Evolutionary conservation across 2,888 invertebrate genomes (phyloP), one percentile per base, ranked within the genome.

Genomic region (Parapristionchus giblindavisi): DNA sequence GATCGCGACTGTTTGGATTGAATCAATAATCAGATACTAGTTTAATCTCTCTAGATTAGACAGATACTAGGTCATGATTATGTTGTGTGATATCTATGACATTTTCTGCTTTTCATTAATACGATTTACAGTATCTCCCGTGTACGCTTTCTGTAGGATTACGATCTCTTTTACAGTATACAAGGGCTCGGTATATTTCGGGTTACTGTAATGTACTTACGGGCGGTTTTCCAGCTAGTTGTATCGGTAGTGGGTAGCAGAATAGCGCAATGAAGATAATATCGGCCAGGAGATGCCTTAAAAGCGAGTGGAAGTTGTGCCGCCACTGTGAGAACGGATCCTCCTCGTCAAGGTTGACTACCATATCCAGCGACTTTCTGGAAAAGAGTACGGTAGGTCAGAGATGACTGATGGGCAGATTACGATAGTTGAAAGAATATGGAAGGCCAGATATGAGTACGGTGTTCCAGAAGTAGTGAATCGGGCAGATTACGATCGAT

Each of bases 221-320:
- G n/a, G n/a, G n/a, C n/a, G n/a, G n/a, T n/a, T 65, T 11, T 29
- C 63, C 63, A 65, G 43, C 43, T 29, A 65, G 24, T 3, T 24
- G 27, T 1, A 65, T 65, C 3, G 63, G 63, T 4, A 65, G 63
- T 1, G 63, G 63, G 17, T 43, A 65, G 29, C 63, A 65, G 63
- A 43, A 65, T 1, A 65, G n/a, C 3, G 43, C 29, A 3, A 65
- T 40, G 4, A 65, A 11, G 2, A 65, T 21, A 4, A 43, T 29
- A 29, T 65, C 63, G 27, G 63, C 63, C 4, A 65, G 43, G 1
- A 65, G 63, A 65, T 65, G 63, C 5, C 63, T 40, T 29, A 65
- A 17, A 8, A 2, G 43, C 63, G 43, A 43, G 43, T 43, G 17
- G 43, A 65, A 65, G 17, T 40, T 43, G 11, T 65, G 21, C 11